These are phyloP conservation scores for Papilio gigon DNA, from an alignment of 2,888 invertebrate genomes.

Conservation along the genomic window DNA sequence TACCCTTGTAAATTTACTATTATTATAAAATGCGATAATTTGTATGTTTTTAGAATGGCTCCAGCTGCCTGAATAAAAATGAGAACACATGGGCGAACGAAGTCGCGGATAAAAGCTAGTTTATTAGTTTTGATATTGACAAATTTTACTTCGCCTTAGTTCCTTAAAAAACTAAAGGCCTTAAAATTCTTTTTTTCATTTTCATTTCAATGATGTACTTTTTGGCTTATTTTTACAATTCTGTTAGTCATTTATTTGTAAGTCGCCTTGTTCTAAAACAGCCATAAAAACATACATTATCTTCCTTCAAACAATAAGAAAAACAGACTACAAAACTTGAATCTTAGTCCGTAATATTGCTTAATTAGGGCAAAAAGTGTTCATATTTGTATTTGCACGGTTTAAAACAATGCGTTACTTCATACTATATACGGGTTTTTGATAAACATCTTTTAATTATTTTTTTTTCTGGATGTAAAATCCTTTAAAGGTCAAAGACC, in stretches of 20 bases:
- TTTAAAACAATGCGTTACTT: slow-evolving; percentile 70
- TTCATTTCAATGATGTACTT: neutral
- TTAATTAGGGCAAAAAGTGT: slow-evolving; percentile 63
- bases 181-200: neutral
- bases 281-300: slow-evolving; percentile 29
- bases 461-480: slow-evolving; percentile 60
- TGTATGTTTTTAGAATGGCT: no score
- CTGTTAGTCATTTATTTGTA: neutral
- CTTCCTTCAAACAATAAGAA: slow-evolving; percentile 15
- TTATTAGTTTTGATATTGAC: no score
- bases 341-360: slow-evolving; percentile 45
- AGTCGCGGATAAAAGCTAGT: no score
- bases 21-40: no score
- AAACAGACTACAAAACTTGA: slow-evolving; percentile 13
- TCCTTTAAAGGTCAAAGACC: slow-evolving; percentile 53
- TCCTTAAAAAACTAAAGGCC: no score
- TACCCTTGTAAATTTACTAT: no score
- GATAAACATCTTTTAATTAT: slow-evolving; percentile 75
- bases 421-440: slow-evolving; percentile 53
- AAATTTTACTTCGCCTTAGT: no score
- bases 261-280: neutral
- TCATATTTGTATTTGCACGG: slow-evolving; percentile 50
- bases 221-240: neutral
- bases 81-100: no score
- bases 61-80: no score